phyloP scores from a whole-genome alignment of 2,113 vertebrate species.

The Corythornis cristatus region DNA sequence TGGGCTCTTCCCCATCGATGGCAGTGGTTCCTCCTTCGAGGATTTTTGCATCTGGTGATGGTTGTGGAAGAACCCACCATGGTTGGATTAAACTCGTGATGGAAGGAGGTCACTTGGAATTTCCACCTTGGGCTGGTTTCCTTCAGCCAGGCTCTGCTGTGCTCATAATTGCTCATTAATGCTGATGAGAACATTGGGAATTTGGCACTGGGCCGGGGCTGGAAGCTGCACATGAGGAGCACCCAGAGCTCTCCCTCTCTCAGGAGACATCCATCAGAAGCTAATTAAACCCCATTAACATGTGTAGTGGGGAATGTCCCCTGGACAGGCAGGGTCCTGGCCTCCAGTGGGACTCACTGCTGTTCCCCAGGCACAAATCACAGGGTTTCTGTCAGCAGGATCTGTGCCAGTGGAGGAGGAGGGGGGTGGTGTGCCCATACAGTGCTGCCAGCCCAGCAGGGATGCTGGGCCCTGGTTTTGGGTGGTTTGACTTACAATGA shows the following conservation, averaged over 20 bases:
- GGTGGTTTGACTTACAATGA: neutral
- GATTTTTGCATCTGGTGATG: neutral
- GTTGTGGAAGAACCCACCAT: neutral
- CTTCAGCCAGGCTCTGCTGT: neutral
- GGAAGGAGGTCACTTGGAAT: neutral
- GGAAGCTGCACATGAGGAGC: neutral
- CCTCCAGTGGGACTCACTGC: accelerated
- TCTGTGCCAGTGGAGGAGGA: accelerated
- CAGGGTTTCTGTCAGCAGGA: neutral
- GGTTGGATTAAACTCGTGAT: neutral
- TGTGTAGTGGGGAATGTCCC: too few relatives aligned
- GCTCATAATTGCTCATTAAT: neutral
- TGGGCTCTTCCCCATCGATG: neutral
- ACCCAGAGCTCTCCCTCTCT: neutral
- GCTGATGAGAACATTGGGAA: neutral
- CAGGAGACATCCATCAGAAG: neutral
- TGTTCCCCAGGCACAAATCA: neutral
- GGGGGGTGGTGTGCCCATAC: accelerated
- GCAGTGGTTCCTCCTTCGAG: neutral
- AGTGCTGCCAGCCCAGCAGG: accelerated
- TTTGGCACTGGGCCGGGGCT: accelerated
- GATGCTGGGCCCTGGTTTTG: neutral
- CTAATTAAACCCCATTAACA: neutral
- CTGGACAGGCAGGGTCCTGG: neutral
- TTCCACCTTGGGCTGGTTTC: neutral